Base-by-base conservation (phyloP, 2,113 vertebrate species). In the Neogale vison region DNA sequence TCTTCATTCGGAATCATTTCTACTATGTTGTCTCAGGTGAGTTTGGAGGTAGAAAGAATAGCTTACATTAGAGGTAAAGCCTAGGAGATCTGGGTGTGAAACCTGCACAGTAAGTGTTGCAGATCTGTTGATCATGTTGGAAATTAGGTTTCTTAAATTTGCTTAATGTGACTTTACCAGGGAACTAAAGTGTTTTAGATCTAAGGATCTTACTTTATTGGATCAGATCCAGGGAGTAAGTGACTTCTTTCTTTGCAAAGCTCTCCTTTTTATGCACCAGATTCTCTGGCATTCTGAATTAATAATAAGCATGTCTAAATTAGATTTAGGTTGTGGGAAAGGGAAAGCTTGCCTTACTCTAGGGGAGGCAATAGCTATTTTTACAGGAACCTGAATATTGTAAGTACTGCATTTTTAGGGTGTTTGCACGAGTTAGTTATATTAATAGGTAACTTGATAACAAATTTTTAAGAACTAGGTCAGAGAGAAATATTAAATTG, bases 401-500 rank as follows among this genome's bases (percentile, higher is more conserved):
- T 90, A 82, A 82, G 88, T 63, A 67, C 69, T 72, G 7, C 59
- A 80, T 84, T 92, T 95, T 72, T 69, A 13, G 71, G 80, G 20
- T 93, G 0, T 86, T 97, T 61, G 26, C 88, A 82, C 74, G 84
- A 83, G 80, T 93, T 82, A 90, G 90, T n/a, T 95, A 88, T 97
- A 93, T 97, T 97, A 98, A 95, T 92, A 94, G 91, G 18, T 94
- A 93, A 91, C 77, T 91, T 72, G 72, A 52, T 97, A 92, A 92
- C 63, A 96, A 61, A 97, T 96, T 97, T 94, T 67, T 95, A 81
- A 96, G 91, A 98, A 97, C 71, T 97, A 26, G 81, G 93, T 97
- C 95, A 97, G 26, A 76, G 34, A 29, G 21, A 96, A 82, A 88
- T 74, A 92, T 83, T 96, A 95, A 95, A 94, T 72, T 39, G 45